A percentile compares a stretch with the other conserved stretches of the same genome.
phyloP scores from a whole-genome alignment of 2,888 invertebrate species.

The Drosophila seclusa region DNA sequence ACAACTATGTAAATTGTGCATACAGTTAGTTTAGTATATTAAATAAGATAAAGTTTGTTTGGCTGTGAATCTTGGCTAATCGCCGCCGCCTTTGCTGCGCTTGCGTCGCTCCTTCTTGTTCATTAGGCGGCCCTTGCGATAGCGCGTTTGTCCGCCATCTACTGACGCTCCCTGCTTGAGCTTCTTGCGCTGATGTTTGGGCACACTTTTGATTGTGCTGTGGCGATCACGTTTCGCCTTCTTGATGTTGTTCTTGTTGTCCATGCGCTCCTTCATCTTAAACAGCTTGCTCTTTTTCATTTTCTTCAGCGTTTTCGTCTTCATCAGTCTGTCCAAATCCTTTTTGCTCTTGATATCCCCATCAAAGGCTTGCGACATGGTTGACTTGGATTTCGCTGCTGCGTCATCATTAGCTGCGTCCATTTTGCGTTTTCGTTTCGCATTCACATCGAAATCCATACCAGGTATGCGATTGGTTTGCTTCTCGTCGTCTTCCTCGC shows the following conservation, averaged over 20 bases:
- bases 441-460: conserved; percentile 79
- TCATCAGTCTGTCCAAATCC: conserved; percentile 89
- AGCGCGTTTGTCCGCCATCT: conserved; percentile 45
- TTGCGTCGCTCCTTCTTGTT: conserved; percentile 76
- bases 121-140: conserved; percentile 79
- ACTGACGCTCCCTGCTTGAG: conserved; percentile 72
- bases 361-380: background rate
- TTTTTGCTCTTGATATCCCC: conserved; percentile 85
- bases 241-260: conserved; percentile 89
- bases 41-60: background rate
- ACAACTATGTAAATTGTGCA: conserved; percentile 31
- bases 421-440: conserved; percentile 47
- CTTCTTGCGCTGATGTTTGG: conserved; percentile 79
- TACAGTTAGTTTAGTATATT: conserved; percentile 28
- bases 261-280: conserved; percentile 90
- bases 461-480: conserved; percentile 76
- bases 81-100: conserved; percentile 58
- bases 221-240: conserved; percentile 86
- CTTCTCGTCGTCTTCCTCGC: conserved; percentile 44
- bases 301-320: conserved; percentile 90
- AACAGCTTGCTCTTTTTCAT: conserved; percentile 92
- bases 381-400: background rate
- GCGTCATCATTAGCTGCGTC: background rate
- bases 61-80: conserved; percentile 27
- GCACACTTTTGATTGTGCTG: conserved; percentile 79